Conservation (phyloP, 2,797 vertebrate genomes). For the Dallia pectoralis region DNA sequence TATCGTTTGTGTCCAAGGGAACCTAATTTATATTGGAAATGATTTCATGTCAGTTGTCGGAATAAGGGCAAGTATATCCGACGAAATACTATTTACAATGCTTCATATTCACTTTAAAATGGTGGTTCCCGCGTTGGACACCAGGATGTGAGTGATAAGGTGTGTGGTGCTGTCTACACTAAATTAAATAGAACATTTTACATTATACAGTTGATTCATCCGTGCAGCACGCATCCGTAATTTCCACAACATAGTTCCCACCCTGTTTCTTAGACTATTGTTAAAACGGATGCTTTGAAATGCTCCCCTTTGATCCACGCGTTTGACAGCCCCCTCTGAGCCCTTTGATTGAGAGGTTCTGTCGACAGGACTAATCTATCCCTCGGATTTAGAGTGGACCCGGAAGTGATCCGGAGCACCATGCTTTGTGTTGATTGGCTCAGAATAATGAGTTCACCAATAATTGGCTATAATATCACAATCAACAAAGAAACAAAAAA, state of each 20-base stretch:
- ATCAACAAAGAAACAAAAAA: slow-evolving; percentile 35
- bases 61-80: background rate
- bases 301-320: slow-evolving; percentile 56
- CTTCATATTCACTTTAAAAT: background rate
- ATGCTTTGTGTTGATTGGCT: slow-evolving; percentile 65
- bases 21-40: background rate
- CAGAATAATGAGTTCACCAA: slow-evolving; percentile 69
- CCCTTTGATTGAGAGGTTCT: slow-evolving; percentile 53
- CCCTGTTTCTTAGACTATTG: slow-evolving; percentile 32
- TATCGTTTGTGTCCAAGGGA: background rate
- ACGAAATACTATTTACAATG: background rate
- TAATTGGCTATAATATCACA: slow-evolving; percentile 57
- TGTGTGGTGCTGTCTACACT: too few relatives aligned
- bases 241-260: slow-evolving; percentile 33
- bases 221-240: background rate
- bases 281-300: slow-evolving; percentile 47
- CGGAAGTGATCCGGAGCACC: slow-evolving; percentile 51
- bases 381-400: slow-evolving; percentile 37
- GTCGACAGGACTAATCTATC: slow-evolving; percentile 63
- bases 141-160: background rate
- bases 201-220: background rate
- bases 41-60: background rate
- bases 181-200: background rate
- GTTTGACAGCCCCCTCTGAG: slow-evolving; percentile 39
- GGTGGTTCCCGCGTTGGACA: background rate